Base-by-base conservation (phyloP, 1,140 invertebrate genomes). In the Zaprionus davidi region DNA sequence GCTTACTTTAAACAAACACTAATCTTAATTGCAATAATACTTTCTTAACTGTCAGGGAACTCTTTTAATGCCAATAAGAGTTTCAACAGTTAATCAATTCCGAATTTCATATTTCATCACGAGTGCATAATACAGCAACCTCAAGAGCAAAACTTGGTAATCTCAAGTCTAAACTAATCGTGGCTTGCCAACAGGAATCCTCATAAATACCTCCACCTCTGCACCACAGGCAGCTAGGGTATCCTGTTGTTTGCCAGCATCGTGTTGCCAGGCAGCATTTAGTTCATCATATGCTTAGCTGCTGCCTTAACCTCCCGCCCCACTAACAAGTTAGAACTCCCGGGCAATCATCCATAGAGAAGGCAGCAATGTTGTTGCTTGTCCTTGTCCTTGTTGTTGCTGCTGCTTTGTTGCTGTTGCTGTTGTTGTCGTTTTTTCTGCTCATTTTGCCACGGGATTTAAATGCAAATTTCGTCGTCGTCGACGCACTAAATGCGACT, bases 401-500 rank as follows among this genome's bases (percentile, higher is more conserved):
- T 31, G 28, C 6, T 31, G 7, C 28, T 28, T 20, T 44, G 12
- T 36, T 44, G 49, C 12, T 22, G 24, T 20, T 62, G 44, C 22
- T 59, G 44, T 65, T 46, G 63, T 60, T 77, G 81, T 69, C 68
- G 49, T 76, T 77, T 82, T 84, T 90, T 90, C 85, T 90, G 86
- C 82, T 82, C 86, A 65, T 82, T 90, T 90, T 90, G 81, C 76
- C 68, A 90, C 70, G 76, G 85, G 79, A 90, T 85, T 90, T 90
- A 90, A 90, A 90, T 90, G 85, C 85, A 90, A 90, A 90, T 90
- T 90, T 38, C 13, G 36, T 2, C 13, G 36, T 13, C 36, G 36
- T 83, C 85, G 85, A 78, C 81, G 85, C 81, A 90, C 85, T 90
- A 90, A 90, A 90, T 90, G 86, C 82, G 85, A 90, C 85, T 90